phyloP scores from a whole-genome alignment of 1,140 invertebrate species.

The Drosophila jambulina region DNA sequence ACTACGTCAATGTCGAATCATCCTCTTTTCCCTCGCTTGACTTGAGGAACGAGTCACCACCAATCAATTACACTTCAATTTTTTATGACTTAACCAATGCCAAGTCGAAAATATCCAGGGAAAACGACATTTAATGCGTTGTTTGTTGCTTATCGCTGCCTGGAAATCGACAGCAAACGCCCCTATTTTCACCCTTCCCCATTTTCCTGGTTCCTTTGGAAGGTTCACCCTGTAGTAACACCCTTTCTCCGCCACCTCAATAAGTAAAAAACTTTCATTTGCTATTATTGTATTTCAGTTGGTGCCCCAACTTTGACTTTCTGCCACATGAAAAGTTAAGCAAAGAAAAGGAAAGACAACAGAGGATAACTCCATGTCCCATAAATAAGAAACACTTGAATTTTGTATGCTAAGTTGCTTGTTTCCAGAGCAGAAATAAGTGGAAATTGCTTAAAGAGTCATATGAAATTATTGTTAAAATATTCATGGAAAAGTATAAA shows the following conservation, averaged over 20 bases:
- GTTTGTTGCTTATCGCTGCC: slow-evolving; percentile 62
- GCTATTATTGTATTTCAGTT: slow-evolving; percentile 32
- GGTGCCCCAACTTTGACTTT: slow-evolving; percentile 30
- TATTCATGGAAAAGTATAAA: slow-evolving; percentile 24
- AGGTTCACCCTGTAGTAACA: slow-evolving; percentile 29
- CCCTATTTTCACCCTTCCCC: not conserved
- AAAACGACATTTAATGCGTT: slow-evolving; percentile 55
- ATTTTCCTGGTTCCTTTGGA: slow-evolving; percentile 24
- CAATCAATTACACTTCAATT: slow-evolving; percentile 83
- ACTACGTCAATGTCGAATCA: slow-evolving; percentile 63
- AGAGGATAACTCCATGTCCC: not conserved
- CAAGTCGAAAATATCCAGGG: slow-evolving; percentile 35
- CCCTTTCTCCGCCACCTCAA: not conserved
- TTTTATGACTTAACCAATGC: slow-evolving; percentile 67
- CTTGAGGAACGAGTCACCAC: slow-evolving; percentile 30
- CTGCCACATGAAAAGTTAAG: slow-evolving; percentile 35
- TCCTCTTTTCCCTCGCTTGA: not conserved
- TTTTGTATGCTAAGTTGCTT: slow-evolving; percentile 21
- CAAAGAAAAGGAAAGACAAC: slow-evolving; percentile 3
- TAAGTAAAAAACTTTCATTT: slow-evolving; percentile 43
- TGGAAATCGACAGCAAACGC: slow-evolving; percentile 47
- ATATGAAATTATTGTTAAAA: slow-evolving; percentile 23
- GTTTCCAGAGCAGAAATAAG: not conserved
- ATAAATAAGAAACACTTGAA: slow-evolving; percentile 15
- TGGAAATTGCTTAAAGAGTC: slow-evolving; percentile 7